A percentile compares a stretch with the other conserved stretches of the same genome.
Conservation (phyloP, 1,140 invertebrate genomes). For the Drosophila triauraria region DNA sequence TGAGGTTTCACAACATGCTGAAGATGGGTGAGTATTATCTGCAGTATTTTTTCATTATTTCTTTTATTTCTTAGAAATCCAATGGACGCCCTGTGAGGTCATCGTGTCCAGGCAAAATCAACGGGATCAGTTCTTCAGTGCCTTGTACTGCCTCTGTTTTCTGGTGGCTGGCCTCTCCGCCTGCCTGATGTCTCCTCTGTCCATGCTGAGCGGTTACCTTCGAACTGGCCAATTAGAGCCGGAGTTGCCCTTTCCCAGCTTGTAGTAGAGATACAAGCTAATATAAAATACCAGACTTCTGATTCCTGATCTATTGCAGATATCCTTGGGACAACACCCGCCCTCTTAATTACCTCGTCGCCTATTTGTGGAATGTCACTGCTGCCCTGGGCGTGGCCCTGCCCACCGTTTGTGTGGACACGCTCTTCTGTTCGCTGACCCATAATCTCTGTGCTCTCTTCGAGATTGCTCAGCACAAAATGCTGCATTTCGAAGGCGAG, state of each 20-base stretch:
- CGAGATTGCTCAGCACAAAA: conserved; percentile 35
- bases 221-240: conserved; percentile 1
- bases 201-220: conserved; percentile 4
- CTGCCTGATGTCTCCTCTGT: conserved; percentile 38
- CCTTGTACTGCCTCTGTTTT: conserved; percentile 36
- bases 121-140: conserved; percentile 44
- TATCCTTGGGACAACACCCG: conserved; percentile 54
- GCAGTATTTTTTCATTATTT: not conserved
- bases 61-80: conserved; percentile 20
- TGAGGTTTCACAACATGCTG: not conserved
- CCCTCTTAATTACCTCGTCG: conserved; percentile 27
- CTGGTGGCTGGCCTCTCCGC: conserved; percentile 20
- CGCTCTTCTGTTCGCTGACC: conserved; percentile 47
- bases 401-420: conserved; percentile 50
- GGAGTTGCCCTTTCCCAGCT: conserved; percentile 52
- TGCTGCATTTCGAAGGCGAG: conserved; percentile 17
- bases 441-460: conserved; percentile 56
- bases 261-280: conserved; percentile 12
- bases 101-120: conserved; percentile 23
- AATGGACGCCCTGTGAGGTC: not conserved
- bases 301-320: conserved; percentile 10
- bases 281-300: not conserved
- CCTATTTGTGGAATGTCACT: conserved; percentile 64
- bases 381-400: conserved; percentile 41
- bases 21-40: conserved; percentile 16